These are phyloP conservation scores for Eleginops maclovinus DNA, from an alignment of 2,113 vertebrate species.

Conservation along the genomic window DNA sequence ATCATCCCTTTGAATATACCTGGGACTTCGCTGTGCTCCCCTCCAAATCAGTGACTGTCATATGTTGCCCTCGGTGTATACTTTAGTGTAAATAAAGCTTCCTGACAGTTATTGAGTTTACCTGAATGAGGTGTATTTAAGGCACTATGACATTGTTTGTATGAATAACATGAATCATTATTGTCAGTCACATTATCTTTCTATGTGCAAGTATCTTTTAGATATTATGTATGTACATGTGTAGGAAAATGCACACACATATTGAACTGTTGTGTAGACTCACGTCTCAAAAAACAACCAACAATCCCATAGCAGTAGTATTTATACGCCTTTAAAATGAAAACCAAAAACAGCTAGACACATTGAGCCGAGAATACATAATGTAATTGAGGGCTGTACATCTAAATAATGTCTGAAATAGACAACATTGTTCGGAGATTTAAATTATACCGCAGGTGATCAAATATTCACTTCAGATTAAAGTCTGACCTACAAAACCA, in stretches of 20 bases:
- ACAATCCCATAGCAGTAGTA: too few relatives aligned
- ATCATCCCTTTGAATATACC: conserved; percentile 58
- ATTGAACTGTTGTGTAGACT: too few relatives aligned
- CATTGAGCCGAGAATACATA: too few relatives aligned
- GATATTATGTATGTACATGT: not conserved
- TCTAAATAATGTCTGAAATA: too few relatives aligned
- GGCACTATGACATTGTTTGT: not conserved
- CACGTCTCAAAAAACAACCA: too few relatives aligned
- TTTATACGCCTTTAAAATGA: too few relatives aligned
- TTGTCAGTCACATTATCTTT: not conserved
- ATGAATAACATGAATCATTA: not conserved
- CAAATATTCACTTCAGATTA: too few relatives aligned
- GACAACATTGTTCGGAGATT: too few relatives aligned
- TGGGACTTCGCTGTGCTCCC: conserved; percentile 21
- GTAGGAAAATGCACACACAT: not conserved
- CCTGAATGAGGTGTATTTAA: conserved; percentile 13
- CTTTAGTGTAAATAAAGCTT: conserved; percentile 2
- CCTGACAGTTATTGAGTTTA: not conserved
- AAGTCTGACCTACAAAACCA: conserved; percentile 28
- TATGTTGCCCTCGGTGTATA: not conserved
- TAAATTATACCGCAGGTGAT: too few relatives aligned
- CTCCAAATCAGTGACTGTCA: conserved; percentile 29
- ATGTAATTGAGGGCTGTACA: too few relatives aligned
- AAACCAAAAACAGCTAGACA: too few relatives aligned
- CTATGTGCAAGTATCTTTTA: not conserved